Base-by-base conservation (phyloP, 2,888 invertebrate genomes). In the Orthosia incerta region DNA sequence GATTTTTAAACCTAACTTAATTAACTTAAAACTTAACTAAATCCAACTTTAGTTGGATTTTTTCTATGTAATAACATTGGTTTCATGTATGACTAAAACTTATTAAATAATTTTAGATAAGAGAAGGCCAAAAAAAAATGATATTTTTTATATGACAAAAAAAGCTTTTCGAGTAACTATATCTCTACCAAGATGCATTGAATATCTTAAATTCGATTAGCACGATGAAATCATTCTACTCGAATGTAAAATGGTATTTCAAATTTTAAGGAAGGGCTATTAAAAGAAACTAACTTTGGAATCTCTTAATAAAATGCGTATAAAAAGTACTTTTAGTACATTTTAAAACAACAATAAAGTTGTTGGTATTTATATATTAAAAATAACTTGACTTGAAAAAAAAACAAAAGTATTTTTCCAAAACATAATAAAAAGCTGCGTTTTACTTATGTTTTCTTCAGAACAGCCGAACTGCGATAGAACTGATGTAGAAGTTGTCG, bases 51-150 rank as follows among this genome's bases (percentile, higher is more conserved):
- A n/a, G n/a, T n/a, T n/a, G n/a, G n/a, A n/a, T n/a, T n/a, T n/a
- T n/a, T n/a, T 16, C 15, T 5, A 62, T 39, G 7, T 61, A 45
- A 20, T 57, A 18, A 26, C 23, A 15, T 51, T 23, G 5, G 0
- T 39, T 79, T 79, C 61, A 64, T 51, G 51, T 56, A 65, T 48
- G 4, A 56, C 63, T 18, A 65, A 61, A 77, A 65, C 2, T 50
- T 45, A 45, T 48, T 71, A 4, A 57, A 59, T 26, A 15, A 7
- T 57, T 31, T 62, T 62, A 13, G 31, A 20, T 77, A 48, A 20
- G n/a, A 76, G 26, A 66, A 76, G 26, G 57, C 31, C 67, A 46
- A n/a, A n/a, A n/a, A n/a, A n/a, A n/a, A n/a, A 53, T 12, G 18
- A 39, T 11, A 15, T 55, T 55, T 55, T 55, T 23, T 57, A 18